These are phyloP conservation scores for Coryphaenoides rupestris DNA, from an alignment of 2,113 vertebrate species.

Conservation along the genomic window DNA sequence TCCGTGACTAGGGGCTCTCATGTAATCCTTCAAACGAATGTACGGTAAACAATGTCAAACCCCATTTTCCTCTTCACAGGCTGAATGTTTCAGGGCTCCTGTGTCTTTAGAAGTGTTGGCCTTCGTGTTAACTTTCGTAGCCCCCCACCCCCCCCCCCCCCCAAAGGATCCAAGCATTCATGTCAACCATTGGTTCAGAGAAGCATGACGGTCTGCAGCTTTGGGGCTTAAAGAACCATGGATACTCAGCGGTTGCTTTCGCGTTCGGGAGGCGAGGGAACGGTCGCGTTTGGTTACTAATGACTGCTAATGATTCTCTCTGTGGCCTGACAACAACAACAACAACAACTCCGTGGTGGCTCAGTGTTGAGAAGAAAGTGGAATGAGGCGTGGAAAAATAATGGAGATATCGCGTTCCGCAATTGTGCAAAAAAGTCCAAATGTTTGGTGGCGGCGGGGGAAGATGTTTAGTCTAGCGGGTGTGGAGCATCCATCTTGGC, in stretches of 20 bases:
- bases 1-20: conserved; percentile 57
- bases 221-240: conserved; percentile 41
- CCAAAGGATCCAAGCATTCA: conserved; percentile 18
- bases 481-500: no score
- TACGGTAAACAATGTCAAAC: conserved; percentile 42
- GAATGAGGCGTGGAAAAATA: no score
- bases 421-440: no score
- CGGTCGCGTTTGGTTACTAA: conserved; percentile 29
- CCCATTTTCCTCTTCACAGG: conserved; percentile 29
- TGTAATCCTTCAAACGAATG: conserved; percentile 53
- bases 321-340: conserved; percentile 6
- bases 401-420: no score
- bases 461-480: no score
- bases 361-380: conserved; percentile 5
- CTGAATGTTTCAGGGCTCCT: conserved; percentile 32
- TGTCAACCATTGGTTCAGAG: conserved; percentile 34
- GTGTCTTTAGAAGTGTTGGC: conserved; percentile 24
- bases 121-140: no score
- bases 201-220: conserved; percentile 48
- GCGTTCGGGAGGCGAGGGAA: conserved; percentile 28
- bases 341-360: conserved; percentile 10
- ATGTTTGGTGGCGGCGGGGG: no score
- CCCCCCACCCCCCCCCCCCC: conserved; percentile 23
- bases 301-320: conserved; percentile 12
- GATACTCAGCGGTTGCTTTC: conserved; percentile 31